Conservation (phyloP, 2,113 vertebrate genomes). For the Columba janthina region DNA sequence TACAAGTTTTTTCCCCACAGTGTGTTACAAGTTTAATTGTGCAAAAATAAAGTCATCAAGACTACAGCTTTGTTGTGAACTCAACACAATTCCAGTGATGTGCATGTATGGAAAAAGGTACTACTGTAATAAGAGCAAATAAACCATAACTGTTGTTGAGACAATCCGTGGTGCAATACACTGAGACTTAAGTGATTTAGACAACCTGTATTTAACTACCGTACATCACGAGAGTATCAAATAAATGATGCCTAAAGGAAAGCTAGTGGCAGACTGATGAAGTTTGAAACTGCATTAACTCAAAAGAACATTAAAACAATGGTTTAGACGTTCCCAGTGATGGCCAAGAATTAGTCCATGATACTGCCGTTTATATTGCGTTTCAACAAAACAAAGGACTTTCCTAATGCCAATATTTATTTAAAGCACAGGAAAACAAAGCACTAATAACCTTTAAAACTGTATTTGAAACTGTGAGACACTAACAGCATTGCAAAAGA, state of each 20-base stretch:
- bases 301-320: background rate
- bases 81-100: background rate
- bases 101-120: background rate
- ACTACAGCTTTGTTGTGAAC: background rate
- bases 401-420: background rate
- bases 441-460: background rate
- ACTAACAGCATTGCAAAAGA: background rate
- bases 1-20: background rate
- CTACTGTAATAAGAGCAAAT: background rate
- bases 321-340: background rate
- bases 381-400: background rate
- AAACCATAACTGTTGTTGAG: background rate
- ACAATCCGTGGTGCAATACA: background rate
- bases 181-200: background rate
- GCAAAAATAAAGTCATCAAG: slow-evolving; percentile 12
- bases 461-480: background rate
- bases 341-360: background rate
- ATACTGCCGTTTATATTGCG: background rate
- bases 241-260: background rate
- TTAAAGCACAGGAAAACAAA: background rate
- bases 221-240: background rate
- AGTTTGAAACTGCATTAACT: background rate
- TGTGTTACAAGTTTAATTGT: slow-evolving; percentile 1
- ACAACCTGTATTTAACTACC: background rate
- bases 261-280: background rate